These are phyloP conservation scores for Ostrea denselamellosa DNA, from an alignment of 1,140 invertebrate species.

Conservation along the genomic window DNA sequence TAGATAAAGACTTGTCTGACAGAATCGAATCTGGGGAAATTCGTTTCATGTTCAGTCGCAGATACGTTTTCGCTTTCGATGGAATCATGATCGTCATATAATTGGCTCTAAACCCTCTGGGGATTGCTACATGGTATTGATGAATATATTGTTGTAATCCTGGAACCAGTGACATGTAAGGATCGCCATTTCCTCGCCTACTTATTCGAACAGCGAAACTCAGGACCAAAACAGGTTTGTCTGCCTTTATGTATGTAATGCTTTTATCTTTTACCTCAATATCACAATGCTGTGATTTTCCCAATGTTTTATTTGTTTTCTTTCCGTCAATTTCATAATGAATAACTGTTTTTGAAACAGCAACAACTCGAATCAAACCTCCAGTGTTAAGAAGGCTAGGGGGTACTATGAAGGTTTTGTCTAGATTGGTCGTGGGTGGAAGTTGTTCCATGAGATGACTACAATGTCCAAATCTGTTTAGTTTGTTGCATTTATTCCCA, in stretches of 20 bases:
- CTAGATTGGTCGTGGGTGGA: constrained; percentile 2
- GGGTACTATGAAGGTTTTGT: constrained; percentile 10
- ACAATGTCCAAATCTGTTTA: background rate
- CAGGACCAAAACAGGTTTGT: background rate
- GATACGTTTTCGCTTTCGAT: background rate
- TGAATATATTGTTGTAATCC: background rate
- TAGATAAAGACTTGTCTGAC: background rate
- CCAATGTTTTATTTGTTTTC: background rate
- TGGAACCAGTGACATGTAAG: background rate
- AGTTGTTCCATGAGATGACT: constrained; percentile 32
- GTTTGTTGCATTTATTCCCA: constrained; percentile 20
- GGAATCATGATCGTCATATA: background rate
- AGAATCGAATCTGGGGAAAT: background rate
- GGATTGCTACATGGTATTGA: background rate
- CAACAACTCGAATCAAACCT: background rate
- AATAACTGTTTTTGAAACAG: background rate
- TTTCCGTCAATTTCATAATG: background rate
- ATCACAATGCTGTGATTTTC: background rate
- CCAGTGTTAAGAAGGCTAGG: background rate
- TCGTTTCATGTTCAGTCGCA: background rate
- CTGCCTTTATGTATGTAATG: background rate
- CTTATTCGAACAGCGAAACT: background rate
- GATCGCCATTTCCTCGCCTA: background rate
- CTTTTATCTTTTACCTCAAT: background rate
- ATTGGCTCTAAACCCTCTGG: background rate